A percentile compares a stretch with the other conserved stretches of the same genome.
phyloP scores from a whole-genome alignment of 2,113 vertebrate genomes.

The Antechinus flavipes region DNA sequence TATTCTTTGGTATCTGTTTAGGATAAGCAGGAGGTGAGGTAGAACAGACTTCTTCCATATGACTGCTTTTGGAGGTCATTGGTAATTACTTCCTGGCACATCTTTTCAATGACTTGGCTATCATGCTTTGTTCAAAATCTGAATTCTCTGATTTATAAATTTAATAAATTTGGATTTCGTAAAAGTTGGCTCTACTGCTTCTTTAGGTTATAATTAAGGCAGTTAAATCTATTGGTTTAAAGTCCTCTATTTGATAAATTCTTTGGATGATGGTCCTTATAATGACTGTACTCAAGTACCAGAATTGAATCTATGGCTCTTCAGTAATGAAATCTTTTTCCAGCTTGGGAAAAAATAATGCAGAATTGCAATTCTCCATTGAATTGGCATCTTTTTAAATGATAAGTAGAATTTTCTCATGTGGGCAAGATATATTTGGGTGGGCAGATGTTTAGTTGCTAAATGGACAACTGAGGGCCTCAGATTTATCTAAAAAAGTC shows the following conservation, averaged over 20 bases:
- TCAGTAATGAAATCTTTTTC: conserved; percentile 36
- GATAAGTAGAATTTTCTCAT: conserved; percentile 41
- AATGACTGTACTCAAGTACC: background rate
- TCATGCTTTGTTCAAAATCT: background rate
- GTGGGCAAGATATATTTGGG: conserved; percentile 26
- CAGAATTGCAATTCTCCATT: background rate
- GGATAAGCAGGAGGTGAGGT: background rate
- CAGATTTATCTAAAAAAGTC: conserved; percentile 36
- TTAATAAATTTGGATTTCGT: conserved; percentile 8
- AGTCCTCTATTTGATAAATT: background rate
- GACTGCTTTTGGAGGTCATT: background rate
- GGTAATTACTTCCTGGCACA: background rate
- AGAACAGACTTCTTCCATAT: conserved; percentile 5
- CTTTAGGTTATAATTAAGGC: background rate
- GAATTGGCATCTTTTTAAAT: conserved; percentile 35
- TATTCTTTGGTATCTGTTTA: background rate
- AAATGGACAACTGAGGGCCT: conserved; percentile 1
- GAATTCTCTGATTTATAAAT: background rate
- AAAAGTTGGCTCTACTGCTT: background rate
- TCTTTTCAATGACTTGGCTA: background rate
- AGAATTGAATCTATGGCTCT: conserved; percentile 2
- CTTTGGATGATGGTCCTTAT: background rate
- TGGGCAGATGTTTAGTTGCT: background rate
- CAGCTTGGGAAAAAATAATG: conserved; percentile 38
- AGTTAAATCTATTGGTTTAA: background rate